Conservation (phyloP, 2,888 invertebrate species). For the Hemaris fuciformis region DNA sequence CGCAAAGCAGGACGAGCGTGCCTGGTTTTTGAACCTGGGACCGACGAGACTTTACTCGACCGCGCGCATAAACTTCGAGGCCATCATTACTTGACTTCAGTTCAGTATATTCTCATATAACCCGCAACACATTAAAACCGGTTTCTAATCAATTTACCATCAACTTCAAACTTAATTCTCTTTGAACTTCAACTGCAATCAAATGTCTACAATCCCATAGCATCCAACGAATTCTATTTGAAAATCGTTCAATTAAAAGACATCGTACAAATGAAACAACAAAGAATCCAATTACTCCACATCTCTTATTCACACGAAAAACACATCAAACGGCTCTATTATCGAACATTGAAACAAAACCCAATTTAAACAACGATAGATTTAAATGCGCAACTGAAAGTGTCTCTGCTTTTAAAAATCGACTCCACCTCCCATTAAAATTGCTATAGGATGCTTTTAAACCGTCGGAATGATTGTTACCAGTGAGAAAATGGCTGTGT, state of each 20-base stretch:
- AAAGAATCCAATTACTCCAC: background rate
- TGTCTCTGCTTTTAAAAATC: constrained; percentile 5
- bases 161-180: no score
- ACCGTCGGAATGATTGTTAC: constrained; percentile 6
- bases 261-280: background rate
- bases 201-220: background rate
- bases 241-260: background rate
- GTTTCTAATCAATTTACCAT: no score
- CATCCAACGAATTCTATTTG: background rate
- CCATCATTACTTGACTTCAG: no score
- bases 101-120: no score
- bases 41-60: no score
- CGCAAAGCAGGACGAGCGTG: no score
- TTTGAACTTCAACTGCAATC: background rate
- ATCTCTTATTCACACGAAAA: background rate
- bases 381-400: constrained; percentile 1
- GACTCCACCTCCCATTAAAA: background rate
- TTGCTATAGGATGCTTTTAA: background rate
- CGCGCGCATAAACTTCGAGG: no score
- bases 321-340: background rate
- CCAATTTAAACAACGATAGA: background rate
- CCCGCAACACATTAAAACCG: no score
- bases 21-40: no score
- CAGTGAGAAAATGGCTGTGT: constrained; percentile 4
- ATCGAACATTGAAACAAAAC: background rate